Conservation (phyloP, 2,797 vertebrate genomes). For the Myotis vivesi region DNA sequence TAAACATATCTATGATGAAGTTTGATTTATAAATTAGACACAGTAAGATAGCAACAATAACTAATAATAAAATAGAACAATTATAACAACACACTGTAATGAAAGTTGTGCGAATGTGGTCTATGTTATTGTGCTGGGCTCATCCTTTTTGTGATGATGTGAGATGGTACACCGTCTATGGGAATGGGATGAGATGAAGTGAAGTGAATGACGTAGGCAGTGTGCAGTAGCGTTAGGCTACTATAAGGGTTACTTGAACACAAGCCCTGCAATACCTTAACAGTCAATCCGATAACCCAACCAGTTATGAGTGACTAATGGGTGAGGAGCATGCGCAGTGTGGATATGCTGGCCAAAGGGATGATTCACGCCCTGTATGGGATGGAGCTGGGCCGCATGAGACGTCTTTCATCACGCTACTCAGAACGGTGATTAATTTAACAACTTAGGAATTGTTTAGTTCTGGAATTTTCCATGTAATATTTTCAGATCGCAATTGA, state of each 20-base stretch:
- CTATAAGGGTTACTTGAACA: not conserved
- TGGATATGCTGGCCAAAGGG: not conserved
- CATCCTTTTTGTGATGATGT: not conserved
- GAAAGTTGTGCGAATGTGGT: not conserved
- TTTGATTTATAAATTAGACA: not conserved
- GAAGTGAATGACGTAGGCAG: not conserved
- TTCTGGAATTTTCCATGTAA: not conserved
- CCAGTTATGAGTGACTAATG: not conserved
- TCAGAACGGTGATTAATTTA: not conserved
- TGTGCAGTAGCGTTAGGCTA: not conserved
- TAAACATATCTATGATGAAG: not conserved
- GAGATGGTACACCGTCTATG: not conserved
- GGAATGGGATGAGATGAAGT: not conserved
- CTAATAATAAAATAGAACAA: not conserved
- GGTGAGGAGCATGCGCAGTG: not conserved
- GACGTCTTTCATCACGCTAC: not conserved
- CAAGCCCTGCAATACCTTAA: not conserved
- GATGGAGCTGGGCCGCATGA: not conserved
- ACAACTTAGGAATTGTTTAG: not conserved
- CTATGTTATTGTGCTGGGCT: not conserved
- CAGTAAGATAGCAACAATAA: not conserved
- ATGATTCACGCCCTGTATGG: not conserved
- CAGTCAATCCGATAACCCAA: not conserved
- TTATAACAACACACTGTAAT: not conserved
- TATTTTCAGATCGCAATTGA: not conserved